phyloP scores from a whole-genome alignment of 2,888 invertebrate species.

The Clivina fossor region DNA sequence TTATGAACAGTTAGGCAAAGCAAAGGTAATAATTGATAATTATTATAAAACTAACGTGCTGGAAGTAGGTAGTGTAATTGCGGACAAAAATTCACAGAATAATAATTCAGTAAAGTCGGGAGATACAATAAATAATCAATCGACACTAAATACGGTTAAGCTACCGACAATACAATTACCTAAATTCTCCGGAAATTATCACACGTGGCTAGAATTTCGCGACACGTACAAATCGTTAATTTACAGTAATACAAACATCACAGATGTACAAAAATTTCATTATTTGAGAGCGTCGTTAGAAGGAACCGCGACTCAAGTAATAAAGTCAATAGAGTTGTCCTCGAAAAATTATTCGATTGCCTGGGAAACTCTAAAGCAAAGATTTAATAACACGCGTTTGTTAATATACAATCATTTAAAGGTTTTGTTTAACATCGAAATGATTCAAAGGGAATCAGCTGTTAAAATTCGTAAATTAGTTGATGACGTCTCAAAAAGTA shows the following conservation, averaged over 20 bases:
- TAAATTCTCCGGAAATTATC: neutral
- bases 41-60: no score
- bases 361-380: neutral
- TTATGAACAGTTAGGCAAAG: no score
- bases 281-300: neutral
- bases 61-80: no score
- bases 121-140: no score
- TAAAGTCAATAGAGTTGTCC: neutral
- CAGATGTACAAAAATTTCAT: neutral
- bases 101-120: no score
- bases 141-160: no score
- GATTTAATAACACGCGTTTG: neutral
- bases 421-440: neutral
- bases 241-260: neutral
- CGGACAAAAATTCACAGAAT: no score
- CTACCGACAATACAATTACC: neutral
- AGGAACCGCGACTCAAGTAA: neutral
- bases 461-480: neutral
- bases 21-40: no score
- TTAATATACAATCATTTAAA: neutral
- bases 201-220: neutral
- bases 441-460: neutral
- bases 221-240: neutral
- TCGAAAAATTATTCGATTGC: neutral
- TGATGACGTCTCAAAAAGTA: neutral